Percentiles rank a stretch among this genome's conserved stretches.
Evolutionary conservation across 2,888 invertebrate species (phyloP).

Genomic region (Lumbricus terrestris): DNA sequence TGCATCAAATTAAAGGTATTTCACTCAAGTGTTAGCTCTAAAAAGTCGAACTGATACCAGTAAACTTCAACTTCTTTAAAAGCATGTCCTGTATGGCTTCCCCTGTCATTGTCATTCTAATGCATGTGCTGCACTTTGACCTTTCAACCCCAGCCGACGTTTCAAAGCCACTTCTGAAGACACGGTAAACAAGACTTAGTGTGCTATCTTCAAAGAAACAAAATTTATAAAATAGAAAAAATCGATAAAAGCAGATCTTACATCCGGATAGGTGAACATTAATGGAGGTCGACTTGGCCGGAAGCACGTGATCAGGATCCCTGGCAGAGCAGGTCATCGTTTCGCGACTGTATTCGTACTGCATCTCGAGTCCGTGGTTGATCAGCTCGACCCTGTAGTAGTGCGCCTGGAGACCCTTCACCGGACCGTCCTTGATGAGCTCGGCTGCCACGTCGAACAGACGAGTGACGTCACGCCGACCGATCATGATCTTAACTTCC

Average conservation of each 20-base stretch:
- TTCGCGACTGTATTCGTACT: slow-evolving; percentile 28
- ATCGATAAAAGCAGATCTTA: not conserved
- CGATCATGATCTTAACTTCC: slow-evolving; percentile 30
- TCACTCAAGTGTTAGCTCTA: too few relatives aligned
- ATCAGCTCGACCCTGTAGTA: slow-evolving; percentile 29
- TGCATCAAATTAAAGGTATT: too few relatives aligned
- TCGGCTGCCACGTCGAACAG: slow-evolving; percentile 21
- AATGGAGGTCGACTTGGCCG: not conserved
- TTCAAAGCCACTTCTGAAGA: not conserved
- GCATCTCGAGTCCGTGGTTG: slow-evolving; percentile 27
- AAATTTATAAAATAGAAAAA: not conserved
- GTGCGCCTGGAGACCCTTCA: slow-evolving; percentile 23
- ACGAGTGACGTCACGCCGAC: slow-evolving; percentile 33
- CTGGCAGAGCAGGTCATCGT: slow-evolving; percentile 30
- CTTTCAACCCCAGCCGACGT: not conserved
- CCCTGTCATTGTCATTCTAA: not conserved
- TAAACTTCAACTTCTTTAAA: not conserved
- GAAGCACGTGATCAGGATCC: slow-evolving; percentile 20
- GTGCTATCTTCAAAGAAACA: not conserved
- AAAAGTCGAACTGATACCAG: too few relatives aligned
- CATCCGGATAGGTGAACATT: slow-evolving; percentile 20
- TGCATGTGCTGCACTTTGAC: not conserved
- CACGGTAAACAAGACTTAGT: not conserved
- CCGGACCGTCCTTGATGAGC: slow-evolving; percentile 4
- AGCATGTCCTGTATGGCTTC: not conserved